Conservation (phyloP, 2,113 vertebrate species). For the Myxocyprinus asiaticus region DNA sequence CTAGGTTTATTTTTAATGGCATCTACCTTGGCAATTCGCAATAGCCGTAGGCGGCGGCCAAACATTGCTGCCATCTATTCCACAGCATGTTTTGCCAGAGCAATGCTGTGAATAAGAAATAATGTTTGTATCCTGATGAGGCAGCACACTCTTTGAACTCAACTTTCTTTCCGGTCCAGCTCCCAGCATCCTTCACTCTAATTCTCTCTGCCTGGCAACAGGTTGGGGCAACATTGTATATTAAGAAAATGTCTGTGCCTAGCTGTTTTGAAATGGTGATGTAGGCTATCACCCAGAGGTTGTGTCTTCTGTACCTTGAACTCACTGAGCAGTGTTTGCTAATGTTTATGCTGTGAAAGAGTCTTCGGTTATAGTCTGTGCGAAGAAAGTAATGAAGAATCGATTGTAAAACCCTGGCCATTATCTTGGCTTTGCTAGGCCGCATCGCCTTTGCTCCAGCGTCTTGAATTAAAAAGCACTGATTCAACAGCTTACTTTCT, state of each 20-base stretch:
- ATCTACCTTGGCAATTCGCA: background rate
- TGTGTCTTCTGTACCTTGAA: background rate
- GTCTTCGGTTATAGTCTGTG: background rate
- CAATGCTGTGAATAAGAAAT: conserved; percentile 38
- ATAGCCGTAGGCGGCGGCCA: background rate
- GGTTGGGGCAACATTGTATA: background rate
- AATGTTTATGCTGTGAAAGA: background rate
- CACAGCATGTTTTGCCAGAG: background rate
- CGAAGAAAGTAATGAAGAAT: background rate
- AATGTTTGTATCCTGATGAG: background rate
- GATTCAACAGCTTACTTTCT: background rate
- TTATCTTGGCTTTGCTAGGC: background rate
- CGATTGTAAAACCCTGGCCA: background rate
- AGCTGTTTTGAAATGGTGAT: background rate
- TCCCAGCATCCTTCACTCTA: background rate
- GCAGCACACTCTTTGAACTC: conserved; percentile 8
- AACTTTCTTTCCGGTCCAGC: background rate
- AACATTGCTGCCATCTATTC: background rate
- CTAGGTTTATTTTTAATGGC: no score
- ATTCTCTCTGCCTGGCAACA: conserved; percentile 16
- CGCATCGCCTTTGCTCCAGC: background rate
- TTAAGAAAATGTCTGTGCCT: background rate
- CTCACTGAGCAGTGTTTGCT: background rate
- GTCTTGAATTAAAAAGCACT: background rate
- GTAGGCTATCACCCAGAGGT: background rate